Evolutionary conservation across 2,113 vertebrate genomes (phyloP).

Genomic region (Rafetus swinhoei): DNA sequence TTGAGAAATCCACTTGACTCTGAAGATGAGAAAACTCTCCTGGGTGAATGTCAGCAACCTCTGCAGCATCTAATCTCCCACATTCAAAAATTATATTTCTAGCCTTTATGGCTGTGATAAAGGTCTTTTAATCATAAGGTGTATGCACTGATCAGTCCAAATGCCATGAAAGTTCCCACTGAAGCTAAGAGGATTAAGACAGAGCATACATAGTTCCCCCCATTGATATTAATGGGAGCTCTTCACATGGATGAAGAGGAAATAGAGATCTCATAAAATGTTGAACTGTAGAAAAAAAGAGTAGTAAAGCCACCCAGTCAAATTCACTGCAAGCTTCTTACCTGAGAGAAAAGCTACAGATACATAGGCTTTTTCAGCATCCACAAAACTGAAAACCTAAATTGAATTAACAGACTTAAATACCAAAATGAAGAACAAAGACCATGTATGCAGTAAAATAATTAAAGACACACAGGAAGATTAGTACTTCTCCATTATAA

Average conservation of each 20-base stretch:
- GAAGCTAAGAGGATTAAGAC: neutral
- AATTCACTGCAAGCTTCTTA: neutral
- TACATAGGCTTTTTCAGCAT: neutral
- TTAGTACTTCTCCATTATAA: neutral
- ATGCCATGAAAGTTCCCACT: neutral
- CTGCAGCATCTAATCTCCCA: neutral
- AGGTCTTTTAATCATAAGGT: neutral
- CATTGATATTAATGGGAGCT: fast-evolving
- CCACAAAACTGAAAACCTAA: neutral
- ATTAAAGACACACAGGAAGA: neutral
- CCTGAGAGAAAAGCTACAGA: neutral
- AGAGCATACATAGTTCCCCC: neutral
- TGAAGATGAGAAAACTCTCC: neutral
- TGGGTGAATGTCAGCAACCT: neutral
- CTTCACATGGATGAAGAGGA: fast-evolving
- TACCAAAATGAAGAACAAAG: conserved; percentile 37
- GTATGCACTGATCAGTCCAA: neutral
- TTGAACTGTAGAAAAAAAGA: neutral
- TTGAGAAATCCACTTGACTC: neutral
- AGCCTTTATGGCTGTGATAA: neutral
- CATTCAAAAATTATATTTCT: neutral
- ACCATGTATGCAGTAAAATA: neutral
- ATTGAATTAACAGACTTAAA: neutral
- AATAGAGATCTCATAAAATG: neutral
- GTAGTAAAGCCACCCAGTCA: fast-evolving